A percentile compares a stretch with the other conserved stretches of the same genome.
These are phyloP conservation scores for Forbesichthys papilliferus DNA, from an alignment of 2,113 vertebrate genomes.

Conservation along the genomic window DNA sequence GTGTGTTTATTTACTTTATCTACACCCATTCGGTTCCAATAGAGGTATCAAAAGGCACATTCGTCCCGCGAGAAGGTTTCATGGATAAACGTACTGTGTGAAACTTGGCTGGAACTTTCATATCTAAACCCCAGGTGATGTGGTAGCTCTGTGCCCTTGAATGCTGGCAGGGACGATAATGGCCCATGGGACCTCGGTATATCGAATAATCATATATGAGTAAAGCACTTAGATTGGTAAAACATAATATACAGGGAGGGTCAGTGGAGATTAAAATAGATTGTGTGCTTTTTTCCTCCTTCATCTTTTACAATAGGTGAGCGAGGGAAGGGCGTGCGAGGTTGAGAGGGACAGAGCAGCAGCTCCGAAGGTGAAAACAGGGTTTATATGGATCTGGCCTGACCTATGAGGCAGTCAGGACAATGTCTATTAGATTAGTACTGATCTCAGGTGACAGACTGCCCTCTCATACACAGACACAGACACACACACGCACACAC, in stretches of 20 bases:
- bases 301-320: slow-evolving; percentile 11
- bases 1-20: too few species aligned
- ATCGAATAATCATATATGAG: not conserved
- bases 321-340: slow-evolving; percentile 11
- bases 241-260: not conserved
- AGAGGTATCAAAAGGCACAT: too few species aligned
- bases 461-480: slow-evolving; percentile 17
- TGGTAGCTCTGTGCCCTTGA: not conserved
- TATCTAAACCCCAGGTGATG: not conserved
- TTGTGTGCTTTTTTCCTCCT: not conserved
- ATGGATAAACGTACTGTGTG: not conserved
- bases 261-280: slow-evolving; percentile 8
- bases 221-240: slow-evolving; percentile 5
- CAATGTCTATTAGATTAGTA: slow-evolving; percentile 62
- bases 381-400: slow-evolving; percentile 60
- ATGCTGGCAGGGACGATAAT: not conserved
- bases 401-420: slow-evolving; percentile 50
- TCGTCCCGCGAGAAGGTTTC: too few species aligned
- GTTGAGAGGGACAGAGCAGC: slow-evolving; percentile 28
- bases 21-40: too few species aligned
- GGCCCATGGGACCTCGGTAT: not conserved
- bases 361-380: slow-evolving; percentile 40
- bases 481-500: not conserved
- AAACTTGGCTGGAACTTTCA: not conserved
- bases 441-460: slow-evolving; percentile 50